These are phyloP conservation scores for Hesperia comma DNA, from an alignment of 2,888 invertebrate species.

Conservation along the genomic window DNA sequence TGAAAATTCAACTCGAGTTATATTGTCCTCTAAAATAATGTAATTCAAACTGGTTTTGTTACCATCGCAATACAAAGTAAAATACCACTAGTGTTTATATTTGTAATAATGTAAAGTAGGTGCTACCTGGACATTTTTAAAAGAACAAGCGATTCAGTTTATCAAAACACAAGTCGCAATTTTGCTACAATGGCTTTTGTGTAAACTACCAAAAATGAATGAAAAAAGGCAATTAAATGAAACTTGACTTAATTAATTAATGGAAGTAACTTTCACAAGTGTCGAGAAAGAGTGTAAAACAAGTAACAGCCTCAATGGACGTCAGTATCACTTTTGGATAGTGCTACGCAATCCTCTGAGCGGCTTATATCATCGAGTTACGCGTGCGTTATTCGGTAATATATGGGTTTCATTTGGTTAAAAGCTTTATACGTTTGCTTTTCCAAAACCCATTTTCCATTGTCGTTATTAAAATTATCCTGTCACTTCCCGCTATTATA, in stretches of 20 bases:
- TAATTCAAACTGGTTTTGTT: too few relatives aligned
- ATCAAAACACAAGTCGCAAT: too few relatives aligned
- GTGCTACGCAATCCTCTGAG: conserved; percentile 74
- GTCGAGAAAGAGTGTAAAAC: conserved; percentile 61
- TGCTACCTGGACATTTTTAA: too few relatives aligned
- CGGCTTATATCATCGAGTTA: conserved; percentile 72
- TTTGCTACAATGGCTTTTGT: neutral
- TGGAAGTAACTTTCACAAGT: neutral
- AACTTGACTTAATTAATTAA: conserved; percentile 38
- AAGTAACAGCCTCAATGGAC: conserved; percentile 53
- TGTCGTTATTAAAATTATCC: conserved; percentile 70
- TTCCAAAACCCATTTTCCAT: conserved; percentile 63
- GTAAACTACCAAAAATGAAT: neutral
- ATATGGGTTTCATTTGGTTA: conserved; percentile 79
- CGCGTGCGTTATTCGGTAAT: conserved; percentile 76
- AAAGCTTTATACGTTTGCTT: conserved; percentile 77
- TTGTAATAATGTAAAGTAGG: too few relatives aligned
- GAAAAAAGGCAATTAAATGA: conserved; percentile 58
- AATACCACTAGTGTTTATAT: too few relatives aligned
- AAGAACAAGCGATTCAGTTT: too few relatives aligned
- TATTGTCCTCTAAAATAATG: too few relatives aligned
- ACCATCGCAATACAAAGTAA: too few relatives aligned
- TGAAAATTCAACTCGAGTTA: too few relatives aligned
- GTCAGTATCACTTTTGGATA: conserved; percentile 60
- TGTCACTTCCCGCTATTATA: conserved; percentile 60